Base-by-base conservation (phyloP, 1,140 invertebrate species). In the Panagrolaimus sp. region DNA sequence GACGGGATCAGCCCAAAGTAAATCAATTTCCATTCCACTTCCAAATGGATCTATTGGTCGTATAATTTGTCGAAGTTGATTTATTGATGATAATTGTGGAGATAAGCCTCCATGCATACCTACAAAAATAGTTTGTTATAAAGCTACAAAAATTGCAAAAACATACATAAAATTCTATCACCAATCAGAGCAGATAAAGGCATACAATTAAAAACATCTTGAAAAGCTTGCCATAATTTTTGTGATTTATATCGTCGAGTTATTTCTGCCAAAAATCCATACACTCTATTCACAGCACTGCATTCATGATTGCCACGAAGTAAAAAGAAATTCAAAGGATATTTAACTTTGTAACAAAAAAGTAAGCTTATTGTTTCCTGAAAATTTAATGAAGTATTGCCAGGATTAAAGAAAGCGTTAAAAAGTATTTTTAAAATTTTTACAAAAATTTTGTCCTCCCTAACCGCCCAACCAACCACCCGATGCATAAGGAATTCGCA, bases 341-440 rank as follows among this genome's bases (percentile, higher is more conserved):
- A 94, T 86, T 94, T 93, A 78, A 94, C 88, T 81, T 98, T 98
- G 86, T 98, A 98, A 24, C 94, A 94, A 67, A 98, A 87, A 8
- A 88, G 76, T 7, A 89, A 79, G 74, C 87, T 87, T 46, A 89
- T 88, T 21, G 87, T 88, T 77, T 88, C 88, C 52, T 58, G 21
- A 38, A 38, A 38, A 38, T n/a, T n/a, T n/a, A n/a, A 38, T 38
- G 89, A 83, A n/a, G n/a, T n/a, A n/a, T n/a, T n/a, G n/a, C n/a
- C n/a, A n/a, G n/a, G n/a, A n/a, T n/a, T n/a, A n/a, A n/a, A n/a
- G n/a, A n/a, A n/a, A n/a, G n/a, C n/a, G n/a, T n/a, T n/a, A n/a
- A n/a, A n/a, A n/a, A n/a, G n/a, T n/a, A n/a, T n/a, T n/a, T n/a
- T n/a, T n/a, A n/a, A n/a, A n/a, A n/a, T n/a, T n/a, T n/a, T n/a